A percentile compares a stretch with the other conserved stretches of the same genome.
phyloP scores from a whole-genome alignment of 2,888 invertebrate species.

The Argyra leucocephala region DNA sequence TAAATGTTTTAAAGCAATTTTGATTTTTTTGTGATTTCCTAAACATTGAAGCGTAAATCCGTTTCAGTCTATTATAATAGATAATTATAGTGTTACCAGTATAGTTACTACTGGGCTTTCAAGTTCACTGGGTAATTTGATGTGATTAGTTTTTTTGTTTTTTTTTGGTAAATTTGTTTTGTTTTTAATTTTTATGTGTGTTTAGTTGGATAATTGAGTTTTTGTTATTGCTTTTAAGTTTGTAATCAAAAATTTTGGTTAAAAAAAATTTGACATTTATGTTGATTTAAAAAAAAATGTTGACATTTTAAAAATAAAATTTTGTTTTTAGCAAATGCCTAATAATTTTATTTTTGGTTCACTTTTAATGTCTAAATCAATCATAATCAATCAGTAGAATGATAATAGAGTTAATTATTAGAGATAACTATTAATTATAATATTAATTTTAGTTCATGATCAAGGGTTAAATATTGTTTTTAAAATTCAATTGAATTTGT shows the following conservation, averaged over 20 bases:
- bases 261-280: background rate
- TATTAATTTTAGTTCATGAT: no score
- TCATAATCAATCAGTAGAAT: no score
- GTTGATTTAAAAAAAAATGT: background rate
- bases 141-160: background rate
- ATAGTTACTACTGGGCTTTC: background rate
- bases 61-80: background rate
- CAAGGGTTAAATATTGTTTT: no score
- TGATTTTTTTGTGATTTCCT: background rate
- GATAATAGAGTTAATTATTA: no score
- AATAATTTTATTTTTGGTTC: no score
- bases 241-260: background rate
- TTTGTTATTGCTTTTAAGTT: background rate
- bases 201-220: no score
- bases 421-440: no score
- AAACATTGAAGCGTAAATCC: slow-evolving; percentile 4
- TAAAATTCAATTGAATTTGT: no score
- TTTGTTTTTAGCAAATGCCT: no score
- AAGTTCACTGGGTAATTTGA: slow-evolving; percentile 1
- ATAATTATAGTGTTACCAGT: background rate
- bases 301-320: no score
- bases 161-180: background rate
- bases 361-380: no score
- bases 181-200: background rate
- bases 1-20: no score